Base-by-base conservation (phyloP, 2,888 invertebrate genomes). In the Steinernema scapterisci region DNA sequence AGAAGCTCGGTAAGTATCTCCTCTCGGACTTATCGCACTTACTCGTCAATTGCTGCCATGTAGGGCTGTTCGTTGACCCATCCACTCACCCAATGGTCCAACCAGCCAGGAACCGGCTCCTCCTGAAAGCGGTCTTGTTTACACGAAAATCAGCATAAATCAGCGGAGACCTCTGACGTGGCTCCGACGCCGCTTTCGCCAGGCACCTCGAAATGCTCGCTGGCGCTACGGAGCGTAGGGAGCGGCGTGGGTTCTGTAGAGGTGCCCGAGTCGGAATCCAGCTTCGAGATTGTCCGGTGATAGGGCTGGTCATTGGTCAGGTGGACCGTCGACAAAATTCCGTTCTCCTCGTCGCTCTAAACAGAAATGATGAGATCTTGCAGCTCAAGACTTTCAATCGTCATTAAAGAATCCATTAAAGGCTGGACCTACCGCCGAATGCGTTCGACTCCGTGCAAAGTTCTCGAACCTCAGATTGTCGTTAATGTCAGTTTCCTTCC, bases 11-110 rank as follows among this genome's bases (percentile, higher is more conserved):
- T 38, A 38, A 38, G 5, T 9, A 38, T 6, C 5, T 9, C 9
- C 38, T 38, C 38, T n/a, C 38, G 38, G 3, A 6, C 38, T 9
- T 38, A 3, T 38, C n/a, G 31, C 27, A 63, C 63, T 25, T 25
- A 38, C 63, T 63, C 63, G 31, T 63, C 63, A 19, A 63, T 63
- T 1, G 63, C 71, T 5, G 71, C 38, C n/a, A 73, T 51, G 54
- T 71, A 74, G 23, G 56, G 71, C 52, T 82, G 84, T 9, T 81
- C 81, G 23, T 79, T 78, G 70, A 86, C 74, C 86, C 86, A 86
- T 43, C 77, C 79, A 46, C 77, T 74, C 56, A 86, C 80, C 84
- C 85, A 85, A 54, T 85, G 82, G 70, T 82, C 79, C 74, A 83
- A 71, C 78, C 81, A 82, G 2, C 75, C 54, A 1, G 82, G 79